Conservation (phyloP, 2,888 invertebrate species). For the Polyommatus iphigenia region DNA sequence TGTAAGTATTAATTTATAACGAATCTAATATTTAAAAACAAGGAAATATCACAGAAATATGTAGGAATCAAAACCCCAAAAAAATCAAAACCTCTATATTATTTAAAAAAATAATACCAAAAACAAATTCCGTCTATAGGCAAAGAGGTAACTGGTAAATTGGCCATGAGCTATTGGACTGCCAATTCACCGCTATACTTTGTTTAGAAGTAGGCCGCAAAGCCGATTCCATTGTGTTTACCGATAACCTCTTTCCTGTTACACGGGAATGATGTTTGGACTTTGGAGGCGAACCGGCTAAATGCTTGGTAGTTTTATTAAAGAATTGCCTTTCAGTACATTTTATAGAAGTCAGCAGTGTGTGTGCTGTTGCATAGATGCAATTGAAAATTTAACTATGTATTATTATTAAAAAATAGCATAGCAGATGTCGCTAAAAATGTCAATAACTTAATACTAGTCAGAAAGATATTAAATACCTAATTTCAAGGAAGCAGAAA, state of each 20-base stretch:
- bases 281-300: not conserved
- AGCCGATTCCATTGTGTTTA: not conserved
- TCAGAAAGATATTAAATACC: too few relatives aligned
- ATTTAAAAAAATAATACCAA: not conserved
- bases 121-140: not conserved
- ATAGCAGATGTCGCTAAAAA: too few relatives aligned
- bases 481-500: too few relatives aligned
- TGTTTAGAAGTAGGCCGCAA: not conserved
- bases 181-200: not conserved
- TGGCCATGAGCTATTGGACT: not conserved
- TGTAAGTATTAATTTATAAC: not conserved
- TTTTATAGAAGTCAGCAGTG: not conserved
- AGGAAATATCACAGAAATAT: not conserved
- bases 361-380: too few relatives aligned
- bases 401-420: too few relatives aligned
- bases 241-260: constrained; percentile 8
- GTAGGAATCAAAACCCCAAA: not conserved
- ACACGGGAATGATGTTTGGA: constrained; percentile 1
- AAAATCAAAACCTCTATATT: not conserved
- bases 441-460: too few relatives aligned
- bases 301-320: not conserved
- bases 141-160: not conserved
- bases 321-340: not conserved
- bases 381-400: too few relatives aligned
- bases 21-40: not conserved